phyloP scores from a whole-genome alignment of 2,797 vertebrate genomes.

The Dicrostonyx torquatus region DNA sequence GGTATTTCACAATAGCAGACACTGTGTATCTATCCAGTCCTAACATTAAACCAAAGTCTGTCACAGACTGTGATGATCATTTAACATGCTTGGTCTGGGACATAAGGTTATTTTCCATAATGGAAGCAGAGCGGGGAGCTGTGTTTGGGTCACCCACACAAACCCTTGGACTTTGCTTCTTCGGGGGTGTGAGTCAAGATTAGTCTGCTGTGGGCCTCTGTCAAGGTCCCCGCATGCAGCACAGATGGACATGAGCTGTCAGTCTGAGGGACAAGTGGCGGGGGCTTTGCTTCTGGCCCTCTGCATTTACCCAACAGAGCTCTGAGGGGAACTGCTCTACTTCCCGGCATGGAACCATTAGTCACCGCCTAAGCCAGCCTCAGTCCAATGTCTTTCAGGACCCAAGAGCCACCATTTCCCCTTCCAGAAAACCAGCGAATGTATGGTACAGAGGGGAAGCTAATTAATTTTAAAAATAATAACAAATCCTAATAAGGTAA shows the following conservation, averaged over 20 bases:
- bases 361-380: not conserved
- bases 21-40: not conserved
- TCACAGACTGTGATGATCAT: not conserved
- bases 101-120: not conserved
- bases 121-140: not conserved
- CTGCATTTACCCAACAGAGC: not conserved
- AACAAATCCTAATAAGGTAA: slow-evolving; percentile 60
- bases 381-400: not conserved
- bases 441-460: slow-evolving; percentile 14
- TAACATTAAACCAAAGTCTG: not conserved
- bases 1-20: not conserved
- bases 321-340: not conserved
- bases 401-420: not conserved
- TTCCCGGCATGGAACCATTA: not conserved
- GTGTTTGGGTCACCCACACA: not conserved
- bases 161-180: not conserved
- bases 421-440: slow-evolving; percentile 43
- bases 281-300: accelerated
- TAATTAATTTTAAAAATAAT: slow-evolving; percentile 67
- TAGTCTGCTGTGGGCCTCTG: not conserved
- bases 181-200: not conserved
- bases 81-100: not conserved
- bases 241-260: not conserved
- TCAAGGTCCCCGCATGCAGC: not conserved
- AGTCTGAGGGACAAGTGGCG: not conserved